Evolutionary conservation across 2,797 vertebrate species (phyloP), one percentile per base, ranked within the genome.

Genomic region (Malacoctenus gilli): DNA sequence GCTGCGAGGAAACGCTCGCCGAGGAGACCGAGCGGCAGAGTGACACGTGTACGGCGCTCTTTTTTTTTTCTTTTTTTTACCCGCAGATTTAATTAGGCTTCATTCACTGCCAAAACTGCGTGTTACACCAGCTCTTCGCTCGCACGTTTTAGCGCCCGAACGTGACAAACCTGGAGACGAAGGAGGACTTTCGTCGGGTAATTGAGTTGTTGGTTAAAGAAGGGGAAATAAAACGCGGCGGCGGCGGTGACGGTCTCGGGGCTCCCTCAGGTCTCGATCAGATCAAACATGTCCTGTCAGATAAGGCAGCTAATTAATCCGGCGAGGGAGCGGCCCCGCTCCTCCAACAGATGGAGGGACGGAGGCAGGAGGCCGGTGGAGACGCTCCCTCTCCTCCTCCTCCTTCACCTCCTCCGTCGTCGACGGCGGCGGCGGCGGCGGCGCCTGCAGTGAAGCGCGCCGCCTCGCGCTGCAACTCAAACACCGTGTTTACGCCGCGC

Each of bases 291-390:
- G 84, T 86, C 84, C 85, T 83, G 83, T 86, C 82, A 75, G 79
- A 89, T 87, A 87, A 87, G 82, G 73, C 34, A 56, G 79, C 84
- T 87, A 88, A 90, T 89, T 88, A 90, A 85, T 89, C 83, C 82
- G 72, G 40, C 72, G 75, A 77, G 74, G 70, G 75, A 72, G 47
- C 75, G 5, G 71, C 31, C 61, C 61, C 56, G 70, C 68, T 85
- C 79, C 75, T 75, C 64, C 68, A 80, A 78, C 70, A 75, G 78
- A 80, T 66, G 72, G 77, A 71, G 72, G 66, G 80, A 80, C 58
- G 75, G 75, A 82, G 66, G 62, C 43, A 81, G 72, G 72, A 61
- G 34, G 19, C 48, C 23, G 70, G 73, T 72, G 53, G 75, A 79
- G 82, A 58, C 72, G 22, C 70, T 79, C 85, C 81, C 75, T 83